Evolutionary conservation across 2,113 vertebrate genomes (phyloP).

Genomic region (Neomonachus schauinslandi): DNA sequence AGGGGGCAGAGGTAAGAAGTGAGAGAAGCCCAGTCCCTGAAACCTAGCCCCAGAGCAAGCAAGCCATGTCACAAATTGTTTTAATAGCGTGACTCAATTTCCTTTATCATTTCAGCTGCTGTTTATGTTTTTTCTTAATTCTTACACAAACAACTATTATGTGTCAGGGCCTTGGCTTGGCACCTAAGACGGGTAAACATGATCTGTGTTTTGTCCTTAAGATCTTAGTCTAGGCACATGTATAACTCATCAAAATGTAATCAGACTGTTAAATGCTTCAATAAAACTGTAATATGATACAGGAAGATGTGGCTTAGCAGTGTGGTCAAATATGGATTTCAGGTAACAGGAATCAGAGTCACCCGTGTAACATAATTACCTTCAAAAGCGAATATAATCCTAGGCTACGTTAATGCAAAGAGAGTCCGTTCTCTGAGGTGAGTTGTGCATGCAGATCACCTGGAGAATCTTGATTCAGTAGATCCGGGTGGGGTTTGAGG

Average conservation of each 20-base stretch:
- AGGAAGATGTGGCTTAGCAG: neutral
- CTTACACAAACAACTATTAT: neutral
- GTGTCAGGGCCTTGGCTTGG: neutral
- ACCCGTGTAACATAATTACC: no score
- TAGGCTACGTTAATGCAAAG: neutral
- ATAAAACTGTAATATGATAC: neutral
- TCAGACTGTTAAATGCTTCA: neutral
- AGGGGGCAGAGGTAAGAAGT: neutral
- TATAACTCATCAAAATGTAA: neutral
- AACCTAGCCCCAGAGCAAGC: neutral
- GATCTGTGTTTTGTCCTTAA: neutral
- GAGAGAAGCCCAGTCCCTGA: neutral
- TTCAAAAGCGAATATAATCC: neutral
- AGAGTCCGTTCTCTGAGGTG: neutral
- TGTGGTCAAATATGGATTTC: neutral
- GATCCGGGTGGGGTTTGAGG: neutral
- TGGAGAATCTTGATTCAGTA: neutral
- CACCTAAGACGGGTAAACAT: neutral
- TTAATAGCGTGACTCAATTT: neutral
- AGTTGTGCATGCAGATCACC: neutral
- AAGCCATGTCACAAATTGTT: neutral
- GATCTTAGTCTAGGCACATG: neutral
- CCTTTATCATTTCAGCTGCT: neutral
- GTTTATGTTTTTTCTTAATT: slow-evolving; percentile 24
- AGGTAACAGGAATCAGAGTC: neutral